phyloP scores from a whole-genome alignment of 2,797 vertebrate species.

The Sorex maritimensis region DNA sequence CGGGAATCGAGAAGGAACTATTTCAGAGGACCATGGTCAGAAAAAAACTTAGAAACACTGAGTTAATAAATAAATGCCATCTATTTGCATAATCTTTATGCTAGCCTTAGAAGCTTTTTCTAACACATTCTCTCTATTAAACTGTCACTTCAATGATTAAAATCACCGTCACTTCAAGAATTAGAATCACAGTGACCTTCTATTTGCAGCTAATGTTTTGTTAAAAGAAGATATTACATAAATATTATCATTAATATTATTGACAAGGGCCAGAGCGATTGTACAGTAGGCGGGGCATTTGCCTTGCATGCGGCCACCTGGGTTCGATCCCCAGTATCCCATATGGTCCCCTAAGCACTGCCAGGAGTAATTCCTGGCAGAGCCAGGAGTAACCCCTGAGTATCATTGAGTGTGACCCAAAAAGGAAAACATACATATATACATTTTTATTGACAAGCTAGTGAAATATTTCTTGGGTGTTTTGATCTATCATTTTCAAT shows the following conservation, averaged over 20 bases:
- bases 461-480: neutral
- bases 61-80: slow-evolving; percentile 38
- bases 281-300: too few relatives aligned
- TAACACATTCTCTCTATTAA: slow-evolving; percentile 1
- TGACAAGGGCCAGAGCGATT: neutral
- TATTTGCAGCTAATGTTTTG: slow-evolving; percentile 46
- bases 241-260: slow-evolving; percentile 38
- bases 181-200: slow-evolving; percentile 7
- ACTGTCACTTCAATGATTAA: neutral
- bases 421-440: too few relatives aligned
- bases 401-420: too few relatives aligned
- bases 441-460: slow-evolving; percentile 10
- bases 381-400: too few relatives aligned
- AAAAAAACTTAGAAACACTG: neutral
- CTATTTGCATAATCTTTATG: neutral
- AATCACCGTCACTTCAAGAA: neutral
- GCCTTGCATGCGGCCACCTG: too few relatives aligned
- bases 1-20: too few relatives aligned
- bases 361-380: too few relatives aligned
- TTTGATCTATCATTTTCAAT: slow-evolving; percentile 31
- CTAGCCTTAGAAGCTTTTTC: slow-evolving; percentile 2
- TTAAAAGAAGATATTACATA: slow-evolving; percentile 31
- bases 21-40: too few relatives aligned
- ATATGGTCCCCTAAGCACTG: too few relatives aligned
- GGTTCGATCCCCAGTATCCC: too few relatives aligned